Percentiles rank a stretch among this genome's conserved stretches.
Conservation (phyloP, 2,797 vertebrate genomes). For the Pangasius larnaudii region DNA sequence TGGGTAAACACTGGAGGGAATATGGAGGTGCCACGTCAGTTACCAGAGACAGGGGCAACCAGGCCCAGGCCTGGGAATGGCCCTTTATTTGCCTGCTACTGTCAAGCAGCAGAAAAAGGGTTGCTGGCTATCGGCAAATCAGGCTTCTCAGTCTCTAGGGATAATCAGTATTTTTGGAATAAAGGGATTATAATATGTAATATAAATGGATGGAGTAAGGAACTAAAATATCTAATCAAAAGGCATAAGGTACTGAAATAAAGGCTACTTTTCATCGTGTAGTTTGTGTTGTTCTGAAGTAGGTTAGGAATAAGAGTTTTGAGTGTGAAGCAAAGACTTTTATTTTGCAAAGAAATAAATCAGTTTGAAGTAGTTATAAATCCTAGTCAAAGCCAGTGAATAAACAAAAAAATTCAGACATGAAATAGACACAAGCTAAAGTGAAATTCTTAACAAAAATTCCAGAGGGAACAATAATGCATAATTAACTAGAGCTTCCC, state of each 20-base stretch:
- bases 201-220: background rate
- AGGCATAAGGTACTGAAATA: background rate
- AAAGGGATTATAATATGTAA: background rate
- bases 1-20: conserved; percentile 67
- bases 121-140: conserved; percentile 17
- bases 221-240: background rate
- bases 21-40: conserved; percentile 66
- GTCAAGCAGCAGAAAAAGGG: conserved; percentile 33
- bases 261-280: background rate
- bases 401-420: conserved; percentile 18
- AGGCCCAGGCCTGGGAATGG: conserved; percentile 44
- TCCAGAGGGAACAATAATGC: conserved; percentile 6
- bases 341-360: conserved; percentile 4
- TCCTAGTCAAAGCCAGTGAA: conserved; percentile 31
- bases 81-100: conserved; percentile 49
- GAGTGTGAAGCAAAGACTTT: background rate
- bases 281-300: background rate
- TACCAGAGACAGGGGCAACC: conserved; percentile 44
- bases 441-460: background rate
- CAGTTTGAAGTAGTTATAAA: conserved; percentile 14
- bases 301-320: background rate
- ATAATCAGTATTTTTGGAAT: background rate
- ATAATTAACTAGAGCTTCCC: conserved; percentile 47
- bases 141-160: background rate
- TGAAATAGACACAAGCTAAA: conserved; percentile 2